Evolutionary conservation across 1,140 invertebrate species (phyloP), one percentile per base, ranked within the genome.

Genomic region (Drosophila nigromelanica): DNA sequence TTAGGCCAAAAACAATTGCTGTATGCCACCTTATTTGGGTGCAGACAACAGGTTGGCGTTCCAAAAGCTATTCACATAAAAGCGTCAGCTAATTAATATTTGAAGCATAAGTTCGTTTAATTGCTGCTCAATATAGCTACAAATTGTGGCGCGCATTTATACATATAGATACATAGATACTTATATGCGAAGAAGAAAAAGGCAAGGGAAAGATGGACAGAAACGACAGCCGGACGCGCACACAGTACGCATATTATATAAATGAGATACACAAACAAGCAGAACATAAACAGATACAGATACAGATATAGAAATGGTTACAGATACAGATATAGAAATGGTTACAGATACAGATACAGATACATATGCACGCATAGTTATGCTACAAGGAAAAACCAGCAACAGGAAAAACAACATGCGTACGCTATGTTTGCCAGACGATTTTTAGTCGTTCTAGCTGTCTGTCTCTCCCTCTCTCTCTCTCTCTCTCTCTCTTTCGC

Each of bases 31-130:
- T 48, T 56, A 39, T 69, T 37, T 37, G 58, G 58, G 8, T 1
- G 12, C 18, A 10, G 48, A 14, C 52, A 66, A 70, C 61, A 66
- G 52, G 54, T 77, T 70, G 59, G 37, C 15, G 56, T 69, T 14
- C 14, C 62, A n/a, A 37, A 71, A 71, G 48, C 27, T n/a, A 48
- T 30, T n/a, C 45, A 27, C 24, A 51, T 27, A 33, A 27, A 35
- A 33, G 43, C 50, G 43, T 58, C 63, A 59, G 63, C 82, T 87
- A 82, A 87, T 87, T 87, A 87, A 82, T 82, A 87, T 87, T 87
- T 87, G 68, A 68, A 82, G 72, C 82, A 76, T 64, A 50, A 76
- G 78, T 71, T 63, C 64, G 68, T 63, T 87, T 76, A 78, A 87
- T 76, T 72, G 75, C 75, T 70, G 68, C 64, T 75, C 79, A 78